These are phyloP conservation scores for Actinernus sp. DNA, from an alignment of 92 coral and sea anemone genomes.

Conservation along the genomic window DNA sequence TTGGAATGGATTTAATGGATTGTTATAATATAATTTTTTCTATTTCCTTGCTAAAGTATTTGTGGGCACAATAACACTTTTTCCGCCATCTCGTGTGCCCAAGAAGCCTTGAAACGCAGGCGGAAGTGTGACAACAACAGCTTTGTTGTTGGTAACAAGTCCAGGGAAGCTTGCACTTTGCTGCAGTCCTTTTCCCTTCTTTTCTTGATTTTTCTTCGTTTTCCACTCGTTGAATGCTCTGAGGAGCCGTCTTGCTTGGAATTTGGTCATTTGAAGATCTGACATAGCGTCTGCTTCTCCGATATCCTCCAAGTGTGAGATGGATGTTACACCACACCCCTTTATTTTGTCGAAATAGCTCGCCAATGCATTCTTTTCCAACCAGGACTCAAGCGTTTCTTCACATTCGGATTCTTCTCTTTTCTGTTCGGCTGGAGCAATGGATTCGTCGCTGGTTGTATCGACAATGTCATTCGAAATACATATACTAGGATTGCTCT, in stretches of 20 bases:
- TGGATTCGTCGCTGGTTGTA: too few species aligned
- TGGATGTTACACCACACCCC: constrained; percentile 27
- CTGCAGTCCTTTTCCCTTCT: background rate
- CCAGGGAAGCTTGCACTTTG: background rate
- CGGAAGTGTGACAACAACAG: constrained; percentile 35
- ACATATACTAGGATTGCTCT: background rate
- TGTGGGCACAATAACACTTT: constrained; percentile 17
- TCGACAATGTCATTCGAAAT: too few species aligned
- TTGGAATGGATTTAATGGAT: constrained; percentile 20
- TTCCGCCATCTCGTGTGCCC: constrained; percentile 11
- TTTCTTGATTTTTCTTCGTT: background rate
- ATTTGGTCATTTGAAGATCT: constrained; percentile 41
- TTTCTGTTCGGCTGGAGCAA: too few species aligned
- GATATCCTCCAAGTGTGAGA: constrained; percentile 38
- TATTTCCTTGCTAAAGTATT: constrained; percentile 6
- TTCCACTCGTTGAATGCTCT: constrained; percentile 43
- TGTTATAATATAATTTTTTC: constrained; percentile 10
- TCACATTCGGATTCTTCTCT: constrained; percentile 3
- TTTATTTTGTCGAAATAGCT: constrained; percentile 12
- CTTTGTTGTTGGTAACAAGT: constrained; percentile 29
- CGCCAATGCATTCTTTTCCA: constrained; percentile 19
- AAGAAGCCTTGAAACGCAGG: constrained; percentile 23
- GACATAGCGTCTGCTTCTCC: constrained; percentile 32
- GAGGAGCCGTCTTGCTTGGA: constrained; percentile 42
- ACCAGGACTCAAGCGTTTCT: constrained; percentile 30